Evolutionary conservation across 2,797 vertebrate genomes (phyloP).

Genomic region (Crypturellus tataupa): DNA sequence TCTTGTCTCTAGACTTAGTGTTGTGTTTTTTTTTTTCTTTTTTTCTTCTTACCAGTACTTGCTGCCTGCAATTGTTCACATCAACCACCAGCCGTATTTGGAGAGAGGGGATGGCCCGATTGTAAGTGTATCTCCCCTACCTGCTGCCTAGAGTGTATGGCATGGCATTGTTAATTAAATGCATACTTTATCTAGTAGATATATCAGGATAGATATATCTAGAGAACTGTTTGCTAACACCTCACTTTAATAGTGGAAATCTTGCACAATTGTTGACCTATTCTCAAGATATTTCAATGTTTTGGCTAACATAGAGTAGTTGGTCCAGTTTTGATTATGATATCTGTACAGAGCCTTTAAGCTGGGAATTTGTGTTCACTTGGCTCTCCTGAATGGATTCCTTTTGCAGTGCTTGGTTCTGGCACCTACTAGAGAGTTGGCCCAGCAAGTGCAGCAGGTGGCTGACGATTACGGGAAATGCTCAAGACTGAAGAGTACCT

Average conservation of each 20-base stretch:
- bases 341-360: not conserved
- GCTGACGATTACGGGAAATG: slow-evolving; percentile 94
- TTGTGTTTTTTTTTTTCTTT: not conserved
- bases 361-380: not conserved
- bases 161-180: not conserved
- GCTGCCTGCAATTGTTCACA: slow-evolving; percentile 97
- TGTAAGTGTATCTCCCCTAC: slow-evolving; percentile 84
- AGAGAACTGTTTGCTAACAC: slow-evolving; percentile 10
- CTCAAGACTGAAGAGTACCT: slow-evolving; percentile 96
- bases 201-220: not conserved
- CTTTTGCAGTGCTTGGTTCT: slow-evolving; percentile 91
- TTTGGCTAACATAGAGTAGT: slow-evolving; percentile 33
- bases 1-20: not conserved
- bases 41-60: slow-evolving; percentile 85
- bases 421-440: slow-evolving; percentile 96
- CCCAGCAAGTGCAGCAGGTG: slow-evolving; percentile 98
- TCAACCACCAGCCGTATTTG: slow-evolving; percentile 98
- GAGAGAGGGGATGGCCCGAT: slow-evolving; percentile 98
- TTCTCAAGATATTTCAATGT: not conserved
- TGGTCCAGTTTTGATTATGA: not conserved
- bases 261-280: not conserved
- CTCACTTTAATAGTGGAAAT: slow-evolving; percentile 16
- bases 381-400: not conserved
- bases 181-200: not conserved
- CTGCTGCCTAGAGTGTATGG: not conserved